Conservation (phyloP, 2,888 invertebrate species). For the Caenorhabditis uteleia region DNA sequence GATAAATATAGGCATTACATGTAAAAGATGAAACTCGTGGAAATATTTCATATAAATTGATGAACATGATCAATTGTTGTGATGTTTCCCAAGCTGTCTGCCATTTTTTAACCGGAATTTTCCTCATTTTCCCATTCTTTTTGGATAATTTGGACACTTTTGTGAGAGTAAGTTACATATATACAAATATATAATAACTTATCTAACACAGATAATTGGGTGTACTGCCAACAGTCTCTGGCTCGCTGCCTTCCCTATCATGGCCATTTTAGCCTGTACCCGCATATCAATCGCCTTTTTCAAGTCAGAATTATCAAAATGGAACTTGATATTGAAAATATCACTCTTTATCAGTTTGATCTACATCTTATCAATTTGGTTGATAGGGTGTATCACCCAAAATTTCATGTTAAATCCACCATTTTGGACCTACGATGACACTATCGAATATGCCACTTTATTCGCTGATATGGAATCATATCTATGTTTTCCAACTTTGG, state of each 20-base stretch:
- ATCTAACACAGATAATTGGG: constrained; percentile 22
- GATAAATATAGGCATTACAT: constrained; percentile 30
- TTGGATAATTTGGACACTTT: neutral
- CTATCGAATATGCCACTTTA: neutral
- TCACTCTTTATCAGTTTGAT: neutral
- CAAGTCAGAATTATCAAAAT: neutral
- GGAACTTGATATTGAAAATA: constrained; percentile 1
- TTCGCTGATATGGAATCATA: constrained; percentile 7
- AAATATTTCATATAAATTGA: constrained; percentile 30
- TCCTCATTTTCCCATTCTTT: constrained; percentile 23
- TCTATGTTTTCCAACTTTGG: constrained; percentile 18
- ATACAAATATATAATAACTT: neutral
- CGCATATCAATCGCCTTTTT: constrained; percentile 18
- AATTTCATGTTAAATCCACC: constrained; percentile 12
- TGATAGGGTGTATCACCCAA: constrained; percentile 12
- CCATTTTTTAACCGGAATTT: constrained; percentile 20
- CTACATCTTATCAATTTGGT: constrained; percentile 6
- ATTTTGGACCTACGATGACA: constrained; percentile 18
- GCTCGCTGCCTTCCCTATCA: constrained; percentile 29
- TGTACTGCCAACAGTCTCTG: constrained; percentile 34
- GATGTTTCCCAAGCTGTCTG: constrained; percentile 21
- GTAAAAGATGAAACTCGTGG: constrained; percentile 14
- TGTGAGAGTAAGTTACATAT: constrained; percentile 5
- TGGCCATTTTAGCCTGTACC: constrained; percentile 18
- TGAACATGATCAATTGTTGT: constrained; percentile 23